phyloP scores from a whole-genome alignment of 2,113 vertebrate genomes.

The Paramormyrops kingsleyae region DNA sequence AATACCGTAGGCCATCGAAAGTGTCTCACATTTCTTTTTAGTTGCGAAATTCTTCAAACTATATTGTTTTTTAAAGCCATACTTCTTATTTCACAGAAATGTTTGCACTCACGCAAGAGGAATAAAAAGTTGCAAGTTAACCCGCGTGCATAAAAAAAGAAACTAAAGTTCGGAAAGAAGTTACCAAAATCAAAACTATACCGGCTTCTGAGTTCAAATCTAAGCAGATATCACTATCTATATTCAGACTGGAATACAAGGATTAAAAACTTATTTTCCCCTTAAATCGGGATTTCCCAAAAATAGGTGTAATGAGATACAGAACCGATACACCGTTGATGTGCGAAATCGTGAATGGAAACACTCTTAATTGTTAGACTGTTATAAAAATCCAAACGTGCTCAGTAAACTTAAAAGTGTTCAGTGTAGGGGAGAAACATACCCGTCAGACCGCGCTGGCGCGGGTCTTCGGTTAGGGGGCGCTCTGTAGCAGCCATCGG shows the following conservation, averaged over 20 bases:
- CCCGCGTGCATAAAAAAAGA: background rate
- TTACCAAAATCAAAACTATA: background rate
- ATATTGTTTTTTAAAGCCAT: conserved; percentile 12
- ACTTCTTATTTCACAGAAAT: conserved; percentile 7
- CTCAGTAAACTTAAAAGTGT: background rate
- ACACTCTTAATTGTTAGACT: background rate
- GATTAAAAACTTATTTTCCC: background rate
- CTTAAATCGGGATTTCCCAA: background rate
- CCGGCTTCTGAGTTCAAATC: background rate
- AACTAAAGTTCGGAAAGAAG: background rate
- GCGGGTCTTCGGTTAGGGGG: background rate
- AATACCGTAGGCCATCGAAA: background rate
- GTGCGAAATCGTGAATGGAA: background rate
- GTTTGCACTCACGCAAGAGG: background rate
- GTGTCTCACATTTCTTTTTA: background rate
- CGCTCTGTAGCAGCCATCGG: background rate
- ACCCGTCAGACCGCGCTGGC: background rate
- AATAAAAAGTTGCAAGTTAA: background rate
- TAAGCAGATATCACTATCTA: background rate
- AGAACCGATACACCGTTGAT: background rate
- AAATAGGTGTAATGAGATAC: background rate
- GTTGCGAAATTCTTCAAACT: conserved; percentile 13
- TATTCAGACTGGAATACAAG: background rate
- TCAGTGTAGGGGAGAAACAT: background rate
- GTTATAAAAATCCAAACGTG: background rate